phyloP scores from a whole-genome alignment of 2,113 vertebrate species.

The Panthera tigris region DNA sequence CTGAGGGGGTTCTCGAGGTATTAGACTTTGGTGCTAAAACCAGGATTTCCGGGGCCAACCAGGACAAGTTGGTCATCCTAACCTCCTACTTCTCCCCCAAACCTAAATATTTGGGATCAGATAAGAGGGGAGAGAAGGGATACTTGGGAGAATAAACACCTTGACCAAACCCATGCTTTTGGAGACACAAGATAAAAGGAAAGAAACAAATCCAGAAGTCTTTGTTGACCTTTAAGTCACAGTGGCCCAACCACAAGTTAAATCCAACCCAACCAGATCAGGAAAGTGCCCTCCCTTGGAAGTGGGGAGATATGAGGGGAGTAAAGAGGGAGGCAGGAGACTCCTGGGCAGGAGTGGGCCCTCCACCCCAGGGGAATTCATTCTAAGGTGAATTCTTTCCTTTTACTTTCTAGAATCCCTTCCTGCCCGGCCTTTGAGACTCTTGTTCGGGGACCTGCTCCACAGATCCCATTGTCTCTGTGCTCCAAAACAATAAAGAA shows the following conservation, averaged over 20 bases:
- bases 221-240: not conserved
- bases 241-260: not conserved
- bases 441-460: not conserved
- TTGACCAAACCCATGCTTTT: not conserved
- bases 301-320: not conserved
- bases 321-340: not conserved
- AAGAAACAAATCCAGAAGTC: not conserved
- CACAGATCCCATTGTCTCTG: constrained; percentile 52
- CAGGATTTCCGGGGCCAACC: not conserved
- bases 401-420: not conserved
- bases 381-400: not conserved
- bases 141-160: not conserved
- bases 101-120: not conserved
- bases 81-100: not conserved
- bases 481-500: constrained; percentile 68
- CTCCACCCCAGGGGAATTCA: not conserved
- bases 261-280: no score
- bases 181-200: not conserved
- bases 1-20: not conserved
- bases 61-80: not conserved
- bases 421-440: not conserved
- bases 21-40: not conserved
- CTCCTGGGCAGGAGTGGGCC: not conserved
- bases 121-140: not conserved
- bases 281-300: not conserved